Percentiles rank a stretch among this genome's conserved stretches.
Conservation (phyloP, 2,797 vertebrate species). For the Carcharodon carcharias region DNA sequence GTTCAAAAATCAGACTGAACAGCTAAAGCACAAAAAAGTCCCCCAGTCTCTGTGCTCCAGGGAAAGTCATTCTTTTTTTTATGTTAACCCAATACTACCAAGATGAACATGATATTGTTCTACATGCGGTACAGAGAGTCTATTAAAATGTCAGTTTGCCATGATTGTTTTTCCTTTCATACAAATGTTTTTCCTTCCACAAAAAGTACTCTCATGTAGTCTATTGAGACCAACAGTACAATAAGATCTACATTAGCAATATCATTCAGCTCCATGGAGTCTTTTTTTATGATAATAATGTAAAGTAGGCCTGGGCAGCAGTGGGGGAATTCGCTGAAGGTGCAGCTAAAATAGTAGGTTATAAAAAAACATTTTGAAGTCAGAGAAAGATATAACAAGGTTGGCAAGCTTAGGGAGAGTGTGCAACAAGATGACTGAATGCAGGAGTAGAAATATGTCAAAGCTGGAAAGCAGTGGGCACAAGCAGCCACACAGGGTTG, state of each 20-base stretch:
- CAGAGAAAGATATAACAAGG: neutral
- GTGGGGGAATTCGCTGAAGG: neutral
- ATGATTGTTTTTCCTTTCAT: neutral
- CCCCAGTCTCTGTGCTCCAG: neutral
- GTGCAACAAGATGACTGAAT: neutral
- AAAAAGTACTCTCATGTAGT: neutral
- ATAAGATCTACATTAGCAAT: slow-evolving; percentile 3
- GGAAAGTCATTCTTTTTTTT: neutral
- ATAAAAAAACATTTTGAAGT: neutral
- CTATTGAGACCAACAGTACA: neutral
- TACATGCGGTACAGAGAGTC: neutral
- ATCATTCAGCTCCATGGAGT: neutral
- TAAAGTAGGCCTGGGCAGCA: neutral
- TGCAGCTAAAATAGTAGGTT: neutral
- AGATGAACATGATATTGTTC: neutral
- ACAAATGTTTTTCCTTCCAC: neutral
- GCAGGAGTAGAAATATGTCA: neutral
- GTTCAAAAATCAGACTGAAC: neutral
- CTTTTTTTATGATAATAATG: neutral
- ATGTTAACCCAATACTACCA: neutral
- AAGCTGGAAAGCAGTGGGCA: neutral
- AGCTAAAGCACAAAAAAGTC: neutral
- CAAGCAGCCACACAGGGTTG: neutral
- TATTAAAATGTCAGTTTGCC: neutral
- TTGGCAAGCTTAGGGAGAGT: neutral